Percentiles rank a stretch among this genome's conserved stretches.
Evolutionary conservation across 2,888 invertebrate genomes (phyloP).

Genomic region (Spisula solida): DNA sequence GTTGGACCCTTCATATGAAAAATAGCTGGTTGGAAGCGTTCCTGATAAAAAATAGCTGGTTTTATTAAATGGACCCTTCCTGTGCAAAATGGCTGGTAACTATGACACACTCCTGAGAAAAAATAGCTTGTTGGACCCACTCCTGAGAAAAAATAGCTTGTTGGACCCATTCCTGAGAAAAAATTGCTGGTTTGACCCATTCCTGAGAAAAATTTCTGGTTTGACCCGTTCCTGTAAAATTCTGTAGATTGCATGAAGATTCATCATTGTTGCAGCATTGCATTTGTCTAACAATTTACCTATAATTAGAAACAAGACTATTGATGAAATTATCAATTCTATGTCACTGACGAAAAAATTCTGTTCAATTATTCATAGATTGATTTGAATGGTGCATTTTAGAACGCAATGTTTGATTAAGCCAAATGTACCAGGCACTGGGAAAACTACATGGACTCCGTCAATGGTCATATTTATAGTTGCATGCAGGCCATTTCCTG

Average conservation of each 20-base stretch:
- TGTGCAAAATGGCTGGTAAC: no score
- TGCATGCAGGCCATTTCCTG: conserved; percentile 5
- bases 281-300: background rate
- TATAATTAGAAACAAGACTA: background rate
- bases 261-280: background rate
- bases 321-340: background rate
- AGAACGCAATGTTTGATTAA: background rate
- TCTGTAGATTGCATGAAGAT: background rate
- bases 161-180: no score
- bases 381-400: conserved; percentile 26
- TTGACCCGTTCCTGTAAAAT: no score
- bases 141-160: no score
- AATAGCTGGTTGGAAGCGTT: no score
- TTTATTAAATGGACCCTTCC: no score
- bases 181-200: no score
- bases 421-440: background rate
- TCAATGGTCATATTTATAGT: background rate
- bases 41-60: no score
- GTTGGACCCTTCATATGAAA: no score
- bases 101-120: no score
- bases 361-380: conserved; percentile 13
- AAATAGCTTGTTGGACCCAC: no score
- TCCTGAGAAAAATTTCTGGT: no score
- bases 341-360: background rate
- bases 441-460: background rate